phyloP scores from a whole-genome alignment of 2,113 vertebrate species.

The Burhinus bistriatus region DNA sequence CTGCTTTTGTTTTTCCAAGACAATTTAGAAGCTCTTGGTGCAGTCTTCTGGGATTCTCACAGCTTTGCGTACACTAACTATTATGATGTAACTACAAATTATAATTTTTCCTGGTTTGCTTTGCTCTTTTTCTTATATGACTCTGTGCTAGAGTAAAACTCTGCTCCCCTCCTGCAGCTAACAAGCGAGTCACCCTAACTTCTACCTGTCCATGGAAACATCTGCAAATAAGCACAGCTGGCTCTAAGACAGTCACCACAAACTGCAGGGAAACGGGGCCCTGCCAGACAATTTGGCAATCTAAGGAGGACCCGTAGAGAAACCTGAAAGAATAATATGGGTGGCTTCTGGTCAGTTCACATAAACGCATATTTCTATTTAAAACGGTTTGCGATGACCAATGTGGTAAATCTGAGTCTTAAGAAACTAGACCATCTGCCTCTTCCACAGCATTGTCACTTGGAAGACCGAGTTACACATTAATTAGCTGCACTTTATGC shows the following conservation, averaged over 20 bases:
- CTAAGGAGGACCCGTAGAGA: background rate
- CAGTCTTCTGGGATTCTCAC: background rate
- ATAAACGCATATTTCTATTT: background rate
- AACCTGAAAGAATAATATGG: background rate
- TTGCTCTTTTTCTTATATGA: background rate
- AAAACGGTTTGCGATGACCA: background rate
- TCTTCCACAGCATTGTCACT: background rate
- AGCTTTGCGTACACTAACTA: background rate
- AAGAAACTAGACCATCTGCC: too few relatives aligned
- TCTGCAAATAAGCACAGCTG: background rate
- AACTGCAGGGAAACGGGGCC: background rate
- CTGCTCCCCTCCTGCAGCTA: background rate
- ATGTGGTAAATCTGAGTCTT: background rate
- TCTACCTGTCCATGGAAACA: background rate
- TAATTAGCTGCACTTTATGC: background rate
- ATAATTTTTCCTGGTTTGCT: rapidly evolving
- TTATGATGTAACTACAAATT: background rate
- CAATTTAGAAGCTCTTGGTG: background rate
- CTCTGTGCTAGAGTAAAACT: background rate
- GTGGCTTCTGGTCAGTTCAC: background rate
- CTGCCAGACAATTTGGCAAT: background rate
- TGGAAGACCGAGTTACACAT: background rate
- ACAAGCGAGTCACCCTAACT: too few relatives aligned
- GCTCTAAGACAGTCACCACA: background rate
- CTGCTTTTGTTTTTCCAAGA: background rate